A percentile compares a stretch with the other conserved stretches of the same genome.
Conservation (phyloP, 2,113 vertebrate genomes). For the Mellivora capensis region DNA sequence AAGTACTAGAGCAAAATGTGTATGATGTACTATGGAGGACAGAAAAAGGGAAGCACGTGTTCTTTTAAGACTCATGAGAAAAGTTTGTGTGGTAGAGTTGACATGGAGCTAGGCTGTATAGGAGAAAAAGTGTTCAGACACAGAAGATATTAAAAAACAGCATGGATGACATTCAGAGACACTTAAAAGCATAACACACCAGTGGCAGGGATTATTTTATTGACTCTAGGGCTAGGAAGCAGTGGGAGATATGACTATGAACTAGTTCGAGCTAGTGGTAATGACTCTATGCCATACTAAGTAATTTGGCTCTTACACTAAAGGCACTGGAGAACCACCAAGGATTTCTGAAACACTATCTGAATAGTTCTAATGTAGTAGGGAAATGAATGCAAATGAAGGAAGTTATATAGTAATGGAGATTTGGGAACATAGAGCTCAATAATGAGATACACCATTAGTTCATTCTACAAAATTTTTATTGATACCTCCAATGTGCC, state of each 20-base stretch:
- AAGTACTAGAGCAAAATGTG: neutral
- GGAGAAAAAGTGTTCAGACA: neutral
- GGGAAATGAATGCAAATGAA: neutral
- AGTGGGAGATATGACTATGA: neutral
- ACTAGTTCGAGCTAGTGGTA: neutral
- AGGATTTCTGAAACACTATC: neutral
- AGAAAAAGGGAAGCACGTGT: neutral
- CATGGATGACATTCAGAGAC: neutral
- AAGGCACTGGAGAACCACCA: neutral
- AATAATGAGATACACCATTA: neutral
- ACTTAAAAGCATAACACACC: neutral
- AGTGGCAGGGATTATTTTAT: neutral
- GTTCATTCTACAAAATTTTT: neutral
- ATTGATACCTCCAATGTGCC: neutral
- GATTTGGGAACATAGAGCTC: neutral
- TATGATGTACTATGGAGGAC: neutral
- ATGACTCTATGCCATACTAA: neutral
- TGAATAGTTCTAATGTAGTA: neutral
- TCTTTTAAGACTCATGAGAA: neutral
- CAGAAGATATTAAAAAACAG: neutral
- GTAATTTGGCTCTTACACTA: neutral
- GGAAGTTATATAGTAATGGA: neutral
- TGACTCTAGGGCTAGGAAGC: neutral
- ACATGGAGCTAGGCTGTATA: neutral
- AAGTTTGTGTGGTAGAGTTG: neutral